Evolutionary conservation across 2,888 invertebrate genomes (phyloP).

Genomic region (Apoda limacodes): DNA sequence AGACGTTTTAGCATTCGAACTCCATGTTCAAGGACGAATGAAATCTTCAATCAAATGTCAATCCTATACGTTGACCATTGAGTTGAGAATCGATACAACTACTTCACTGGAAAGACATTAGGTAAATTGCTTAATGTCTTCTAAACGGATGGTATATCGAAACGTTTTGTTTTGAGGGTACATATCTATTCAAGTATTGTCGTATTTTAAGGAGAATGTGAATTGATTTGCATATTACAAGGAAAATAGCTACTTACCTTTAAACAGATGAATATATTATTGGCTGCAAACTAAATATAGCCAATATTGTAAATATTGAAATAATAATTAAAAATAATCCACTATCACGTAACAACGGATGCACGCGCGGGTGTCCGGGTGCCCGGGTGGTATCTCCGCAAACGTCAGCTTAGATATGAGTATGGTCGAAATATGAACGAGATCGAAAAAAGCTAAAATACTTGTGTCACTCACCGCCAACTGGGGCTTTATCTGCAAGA

Average conservation of each 20-base stretch:
- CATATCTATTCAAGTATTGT: conserved; percentile 19
- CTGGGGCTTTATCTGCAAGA: too few species aligned
- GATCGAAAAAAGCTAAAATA: conserved; percentile 27
- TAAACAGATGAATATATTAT: too few species aligned
- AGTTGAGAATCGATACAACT: conserved; percentile 27
- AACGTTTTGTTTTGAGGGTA: conserved; percentile 47
- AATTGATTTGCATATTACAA: too few species aligned
- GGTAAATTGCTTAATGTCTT: conserved; percentile 61
- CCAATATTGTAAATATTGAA: too few species aligned
- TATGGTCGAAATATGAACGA: conserved; percentile 17
- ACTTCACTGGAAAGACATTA: conserved; percentile 34
- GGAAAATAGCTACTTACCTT: too few species aligned
- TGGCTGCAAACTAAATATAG: too few species aligned
- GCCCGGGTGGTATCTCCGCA: conserved; percentile 31
- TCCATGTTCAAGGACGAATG: too few species aligned
- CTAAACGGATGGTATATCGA: conserved; percentile 41
- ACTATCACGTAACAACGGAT: too few species aligned
- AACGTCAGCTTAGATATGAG: conserved; percentile 31
- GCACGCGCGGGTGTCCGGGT: too few species aligned
- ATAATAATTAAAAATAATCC: too few species aligned
- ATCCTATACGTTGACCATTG: conserved; percentile 38
- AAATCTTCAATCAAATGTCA: conserved; percentile 37
- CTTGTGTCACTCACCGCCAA: conserved; percentile 30
- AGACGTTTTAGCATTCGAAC: too few species aligned
- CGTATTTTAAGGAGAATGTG: conserved; percentile 21